These are phyloP conservation scores for Himalopsyche kuldschensis DNA, from an alignment of 2,888 invertebrate species.

Conservation along the genomic window DNA sequence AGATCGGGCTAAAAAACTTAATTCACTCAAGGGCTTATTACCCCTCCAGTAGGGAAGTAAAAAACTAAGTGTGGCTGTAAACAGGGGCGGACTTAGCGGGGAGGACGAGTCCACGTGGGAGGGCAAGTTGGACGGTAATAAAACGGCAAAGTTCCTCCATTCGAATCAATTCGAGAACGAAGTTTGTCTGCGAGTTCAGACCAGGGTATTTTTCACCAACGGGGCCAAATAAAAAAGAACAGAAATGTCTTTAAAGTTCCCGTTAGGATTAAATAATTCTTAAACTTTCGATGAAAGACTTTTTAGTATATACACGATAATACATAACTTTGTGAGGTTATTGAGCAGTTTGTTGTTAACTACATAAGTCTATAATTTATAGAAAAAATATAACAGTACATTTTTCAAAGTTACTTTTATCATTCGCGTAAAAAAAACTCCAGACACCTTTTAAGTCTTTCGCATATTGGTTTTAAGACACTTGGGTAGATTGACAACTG, in stretches of 20 bases:
- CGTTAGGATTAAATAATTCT: neutral
- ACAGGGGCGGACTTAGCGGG: constrained; percentile 7
- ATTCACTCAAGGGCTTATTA: constrained; percentile 24
- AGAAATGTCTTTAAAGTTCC: constrained; percentile 7
- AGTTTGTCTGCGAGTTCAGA: constrained; percentile 26
- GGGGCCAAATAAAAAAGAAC: constrained; percentile 4
- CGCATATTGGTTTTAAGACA: too few relatives aligned
- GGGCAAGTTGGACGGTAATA: constrained; percentile 30
- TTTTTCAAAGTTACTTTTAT: too few relatives aligned
- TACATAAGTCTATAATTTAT: too few relatives aligned
- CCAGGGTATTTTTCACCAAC: constrained; percentile 22
- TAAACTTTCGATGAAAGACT: neutral
- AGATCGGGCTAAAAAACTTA: neutral
- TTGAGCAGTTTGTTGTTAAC: too few relatives aligned
- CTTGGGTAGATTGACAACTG: too few relatives aligned
- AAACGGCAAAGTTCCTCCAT: constrained; percentile 35
- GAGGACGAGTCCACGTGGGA: neutral
- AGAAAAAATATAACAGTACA: too few relatives aligned
- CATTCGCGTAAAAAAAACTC: too few relatives aligned
- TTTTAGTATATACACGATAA: neutral
- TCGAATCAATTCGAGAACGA: constrained; percentile 38
- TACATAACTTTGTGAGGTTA: too few relatives aligned
- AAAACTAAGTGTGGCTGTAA: constrained; percentile 26
- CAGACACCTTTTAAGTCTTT: too few relatives aligned
- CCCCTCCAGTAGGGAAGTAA: constrained; percentile 13